A percentile compares a stretch with the other conserved stretches of the same genome.
Evolutionary conservation across 1,140 invertebrate species (phyloP).

Genomic region (Eueides isabella): DNA sequence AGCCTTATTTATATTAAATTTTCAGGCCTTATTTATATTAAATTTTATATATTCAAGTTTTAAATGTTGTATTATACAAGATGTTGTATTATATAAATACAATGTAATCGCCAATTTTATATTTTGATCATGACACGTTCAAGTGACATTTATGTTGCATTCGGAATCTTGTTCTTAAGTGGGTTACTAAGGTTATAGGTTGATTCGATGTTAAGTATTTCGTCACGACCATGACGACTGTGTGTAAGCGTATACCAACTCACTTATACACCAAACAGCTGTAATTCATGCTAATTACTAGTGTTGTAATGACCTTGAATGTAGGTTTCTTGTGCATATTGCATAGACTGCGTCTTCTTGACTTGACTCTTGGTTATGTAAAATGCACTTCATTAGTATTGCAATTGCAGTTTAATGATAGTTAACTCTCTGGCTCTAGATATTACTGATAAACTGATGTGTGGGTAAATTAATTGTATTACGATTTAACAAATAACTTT

Average conservation of each 20-base stretch:
- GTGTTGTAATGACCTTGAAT: conserved; percentile 45
- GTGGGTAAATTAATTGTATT: neutral
- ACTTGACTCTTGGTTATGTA: conserved; percentile 21
- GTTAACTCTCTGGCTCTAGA: neutral
- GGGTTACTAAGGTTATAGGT: conserved; percentile 35
- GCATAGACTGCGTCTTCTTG: conserved; percentile 15
- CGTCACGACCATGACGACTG: conserved; percentile 30
- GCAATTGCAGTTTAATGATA: conserved; percentile 13
- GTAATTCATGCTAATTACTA: conserved; percentile 48
- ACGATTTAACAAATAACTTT: no score
- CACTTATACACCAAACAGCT: conserved; percentile 24
- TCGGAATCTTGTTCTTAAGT: conserved; percentile 29
- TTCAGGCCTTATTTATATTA: neutral
- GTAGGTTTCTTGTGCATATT: conserved; percentile 34
- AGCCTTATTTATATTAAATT: neutral
- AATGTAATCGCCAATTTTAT: neutral
- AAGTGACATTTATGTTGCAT: conserved; percentile 3
- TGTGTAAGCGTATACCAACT: conserved; percentile 22
- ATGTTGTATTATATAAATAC: conserved; percentile 23
- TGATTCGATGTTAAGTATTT: conserved; percentile 29
- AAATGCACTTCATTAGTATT: conserved; percentile 27
- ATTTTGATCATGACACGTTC: neutral
- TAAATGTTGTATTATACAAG: no score
- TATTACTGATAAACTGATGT: neutral
- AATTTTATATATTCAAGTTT: no score